These are phyloP conservation scores for Metaphire vulgaris DNA, from an alignment of 1,140 invertebrate genomes.

Conservation along the genomic window DNA sequence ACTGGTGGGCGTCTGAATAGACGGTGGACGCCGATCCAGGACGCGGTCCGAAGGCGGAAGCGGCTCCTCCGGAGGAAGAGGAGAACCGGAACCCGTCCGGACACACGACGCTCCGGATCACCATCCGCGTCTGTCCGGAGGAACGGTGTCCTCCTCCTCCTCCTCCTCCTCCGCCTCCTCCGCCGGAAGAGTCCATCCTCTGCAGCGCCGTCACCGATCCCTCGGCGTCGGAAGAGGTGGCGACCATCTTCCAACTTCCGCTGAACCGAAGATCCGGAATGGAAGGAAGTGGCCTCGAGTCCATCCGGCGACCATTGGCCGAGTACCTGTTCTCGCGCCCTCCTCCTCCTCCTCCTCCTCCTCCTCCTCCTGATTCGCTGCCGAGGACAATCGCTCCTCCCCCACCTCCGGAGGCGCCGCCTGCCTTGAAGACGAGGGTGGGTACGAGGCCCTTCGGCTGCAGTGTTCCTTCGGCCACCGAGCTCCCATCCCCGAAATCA, in stretches of 20 bases:
- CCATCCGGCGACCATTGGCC: constrained; percentile 1
- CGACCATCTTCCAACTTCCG: neutral
- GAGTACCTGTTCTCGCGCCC: constrained; percentile 4
- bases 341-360: too few species aligned
- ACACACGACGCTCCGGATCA: neutral
- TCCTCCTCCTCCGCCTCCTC: too few species aligned
- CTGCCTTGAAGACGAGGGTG: neutral
- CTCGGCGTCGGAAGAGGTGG: neutral
- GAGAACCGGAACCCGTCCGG: neutral
- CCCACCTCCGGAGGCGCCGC: neutral
- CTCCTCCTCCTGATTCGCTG: too few species aligned
- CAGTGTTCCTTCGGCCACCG: neutral
- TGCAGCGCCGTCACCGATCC: neutral
- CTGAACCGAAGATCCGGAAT: constrained; percentile 2
- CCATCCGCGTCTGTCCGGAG: neutral
- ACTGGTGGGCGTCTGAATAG: neutral
- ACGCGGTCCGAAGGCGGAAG: too few species aligned
- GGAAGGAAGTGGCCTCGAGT: neutral
- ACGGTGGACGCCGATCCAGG: neutral
- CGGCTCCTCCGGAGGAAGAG: too few species aligned
- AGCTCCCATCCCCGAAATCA: neutral
- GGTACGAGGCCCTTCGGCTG: neutral
- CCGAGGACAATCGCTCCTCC: neutral
- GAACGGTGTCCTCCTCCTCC: too few species aligned
- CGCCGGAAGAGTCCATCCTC: neutral